A percentile compares a stretch with the other conserved stretches of the same genome.
These are phyloP conservation scores for Grammomys surdaster DNA, from an alignment of 2,113 vertebrate genomes.

Conservation along the genomic window DNA sequence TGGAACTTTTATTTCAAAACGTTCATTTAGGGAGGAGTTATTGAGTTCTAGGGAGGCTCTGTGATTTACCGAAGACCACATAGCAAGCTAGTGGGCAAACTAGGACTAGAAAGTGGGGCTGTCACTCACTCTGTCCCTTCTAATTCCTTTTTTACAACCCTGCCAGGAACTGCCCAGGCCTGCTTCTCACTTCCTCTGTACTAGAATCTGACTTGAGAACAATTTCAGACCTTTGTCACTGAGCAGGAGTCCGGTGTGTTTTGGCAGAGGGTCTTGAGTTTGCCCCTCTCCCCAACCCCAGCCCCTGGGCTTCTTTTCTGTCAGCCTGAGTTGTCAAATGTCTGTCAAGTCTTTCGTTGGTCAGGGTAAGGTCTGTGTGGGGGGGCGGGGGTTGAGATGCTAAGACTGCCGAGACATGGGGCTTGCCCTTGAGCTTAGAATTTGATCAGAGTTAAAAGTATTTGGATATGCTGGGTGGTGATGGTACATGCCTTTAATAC, in stretches of 20 bases:
- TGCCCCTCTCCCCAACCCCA: accelerated
- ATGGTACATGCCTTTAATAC: not conserved
- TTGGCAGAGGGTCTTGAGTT: not conserved
- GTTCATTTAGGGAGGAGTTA: not conserved
- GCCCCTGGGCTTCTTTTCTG: not conserved
- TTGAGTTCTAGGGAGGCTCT: not conserved
- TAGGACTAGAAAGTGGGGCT: not conserved
- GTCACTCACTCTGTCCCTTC: not conserved
- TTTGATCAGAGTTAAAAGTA: constrained; percentile 23
- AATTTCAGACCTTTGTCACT: not conserved
- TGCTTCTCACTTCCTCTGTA: not conserved
- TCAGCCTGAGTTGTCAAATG: not conserved
- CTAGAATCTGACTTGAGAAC: not conserved
- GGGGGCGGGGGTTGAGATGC: not conserved
- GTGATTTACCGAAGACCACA: not conserved
- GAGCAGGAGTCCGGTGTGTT: not conserved
- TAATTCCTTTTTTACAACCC: not conserved
- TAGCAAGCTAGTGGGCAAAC: not conserved
- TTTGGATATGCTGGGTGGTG: not conserved
- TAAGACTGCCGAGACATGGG: not conserved
- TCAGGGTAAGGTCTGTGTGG: not conserved
- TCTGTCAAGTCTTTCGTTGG: not conserved
- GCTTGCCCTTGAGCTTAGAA: not conserved
- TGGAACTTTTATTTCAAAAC: not conserved
- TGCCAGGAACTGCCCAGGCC: not conserved